phyloP scores from a whole-genome alignment of 2,888 invertebrate genomes.

The Drosophila tanythrix region DNA sequence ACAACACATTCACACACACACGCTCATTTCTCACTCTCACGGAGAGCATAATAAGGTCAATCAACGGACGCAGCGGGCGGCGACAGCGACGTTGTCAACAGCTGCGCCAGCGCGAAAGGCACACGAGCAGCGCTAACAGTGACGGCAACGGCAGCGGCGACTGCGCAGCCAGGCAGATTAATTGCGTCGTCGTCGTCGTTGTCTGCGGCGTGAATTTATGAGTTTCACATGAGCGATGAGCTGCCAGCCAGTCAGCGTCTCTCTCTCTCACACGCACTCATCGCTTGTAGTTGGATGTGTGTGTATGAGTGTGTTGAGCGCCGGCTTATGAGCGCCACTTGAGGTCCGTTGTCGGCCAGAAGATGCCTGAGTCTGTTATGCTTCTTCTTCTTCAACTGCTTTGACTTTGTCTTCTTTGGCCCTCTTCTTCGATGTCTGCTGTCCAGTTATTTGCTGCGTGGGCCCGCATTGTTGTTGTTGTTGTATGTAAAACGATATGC shows the following conservation, averaged over 20 bases:
- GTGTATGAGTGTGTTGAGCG: slow-evolving; percentile 42
- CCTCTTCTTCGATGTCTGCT: slow-evolving; percentile 1
- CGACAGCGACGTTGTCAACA: slow-evolving; percentile 73
- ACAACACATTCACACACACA: slow-evolving; percentile 48
- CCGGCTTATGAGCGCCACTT: slow-evolving; percentile 71
- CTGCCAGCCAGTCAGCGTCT: slow-evolving; percentile 4
- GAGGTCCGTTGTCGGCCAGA: slow-evolving; percentile 45
- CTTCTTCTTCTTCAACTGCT: slow-evolving; percentile 13
- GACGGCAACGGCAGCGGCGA: slow-evolving; percentile 16
- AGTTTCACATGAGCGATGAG: slow-evolving; percentile 77
- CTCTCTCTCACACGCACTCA: slow-evolving; percentile 15
- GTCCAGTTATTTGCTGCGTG: slow-evolving; percentile 54
- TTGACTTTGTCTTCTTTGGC: background rate
- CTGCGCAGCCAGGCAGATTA: slow-evolving; percentile 67
- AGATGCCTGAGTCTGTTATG: slow-evolving; percentile 37
- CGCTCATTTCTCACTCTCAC: slow-evolving; percentile 1
- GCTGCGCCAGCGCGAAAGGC: slow-evolving; percentile 67
- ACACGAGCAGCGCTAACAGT: slow-evolving; percentile 8
- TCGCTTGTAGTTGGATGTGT: slow-evolving; percentile 6
- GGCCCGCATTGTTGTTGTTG: slow-evolving; percentile 67
- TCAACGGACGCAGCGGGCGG: slow-evolving; percentile 80
- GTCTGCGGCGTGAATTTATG: slow-evolving; percentile 74
- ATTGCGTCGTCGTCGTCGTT: slow-evolving; percentile 61
- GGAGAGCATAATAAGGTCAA: slow-evolving; percentile 81
- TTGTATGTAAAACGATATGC: slow-evolving; percentile 51